Percentiles rank a stretch among this genome's conserved stretches.
Evolutionary conservation across 2,888 invertebrate species (phyloP).

Genomic region (Tachina lurida): DNA sequence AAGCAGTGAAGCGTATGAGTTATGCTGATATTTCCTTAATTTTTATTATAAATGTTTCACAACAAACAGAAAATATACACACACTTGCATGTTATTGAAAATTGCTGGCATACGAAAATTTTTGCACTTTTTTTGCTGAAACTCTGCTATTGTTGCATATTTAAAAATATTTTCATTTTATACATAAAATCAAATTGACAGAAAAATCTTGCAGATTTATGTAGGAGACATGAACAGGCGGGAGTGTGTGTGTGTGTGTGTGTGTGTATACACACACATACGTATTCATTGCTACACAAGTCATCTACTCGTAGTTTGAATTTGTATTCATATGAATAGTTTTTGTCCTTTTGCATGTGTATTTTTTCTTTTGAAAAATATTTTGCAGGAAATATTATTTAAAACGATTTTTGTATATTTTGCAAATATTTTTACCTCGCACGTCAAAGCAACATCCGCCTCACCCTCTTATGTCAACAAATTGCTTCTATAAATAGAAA

Average conservation of each 20-base stretch:
- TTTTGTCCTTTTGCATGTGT: background rate
- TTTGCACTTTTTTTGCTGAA: background rate
- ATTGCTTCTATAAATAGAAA: too few species aligned
- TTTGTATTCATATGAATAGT: background rate
- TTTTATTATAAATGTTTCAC: background rate
- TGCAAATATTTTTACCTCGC: background rate
- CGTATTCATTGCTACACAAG: background rate
- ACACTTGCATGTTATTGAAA: background rate
- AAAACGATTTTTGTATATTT: conserved; percentile 1
- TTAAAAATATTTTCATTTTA: background rate
- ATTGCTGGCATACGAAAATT: background rate
- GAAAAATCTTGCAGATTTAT: background rate
- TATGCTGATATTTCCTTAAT: background rate
- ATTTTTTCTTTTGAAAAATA: conserved; percentile 2
- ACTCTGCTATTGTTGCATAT: background rate
- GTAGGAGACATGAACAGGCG: background rate
- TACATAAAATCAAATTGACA: background rate
- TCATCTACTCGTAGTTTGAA: background rate
- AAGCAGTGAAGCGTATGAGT: background rate
- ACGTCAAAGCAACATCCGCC: background rate
- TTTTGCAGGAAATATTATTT: conserved; percentile 1
- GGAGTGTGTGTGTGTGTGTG: background rate
- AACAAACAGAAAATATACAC: background rate
- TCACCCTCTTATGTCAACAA: too few species aligned
- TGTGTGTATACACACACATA: too few species aligned